These are phyloP conservation scores for Mesocentrotus franciscanus DNA, from an alignment of 53 echinoderm and acorn worm genomes.

Conservation along the genomic window DNA sequence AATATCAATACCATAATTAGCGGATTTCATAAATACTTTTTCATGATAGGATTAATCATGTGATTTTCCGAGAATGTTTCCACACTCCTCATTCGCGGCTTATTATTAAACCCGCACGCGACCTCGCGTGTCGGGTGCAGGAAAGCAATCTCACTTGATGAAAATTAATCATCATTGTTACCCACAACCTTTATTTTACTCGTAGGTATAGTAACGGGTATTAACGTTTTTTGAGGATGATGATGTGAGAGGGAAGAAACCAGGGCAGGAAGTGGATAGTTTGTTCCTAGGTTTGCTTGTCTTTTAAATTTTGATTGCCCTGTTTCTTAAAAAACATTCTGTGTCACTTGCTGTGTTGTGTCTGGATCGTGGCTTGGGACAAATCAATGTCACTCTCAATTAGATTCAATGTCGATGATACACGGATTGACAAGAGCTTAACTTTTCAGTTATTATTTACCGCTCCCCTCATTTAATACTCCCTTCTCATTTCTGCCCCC, in stretches of 20 bases:
- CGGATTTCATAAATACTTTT: not conserved
- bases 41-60: not conserved
- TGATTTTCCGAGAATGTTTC: not conserved
- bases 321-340: not conserved
- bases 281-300: not conserved
- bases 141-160: not conserved
- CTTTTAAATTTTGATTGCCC: not conserved
- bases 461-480: not conserved
- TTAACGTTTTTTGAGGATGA: not conserved
- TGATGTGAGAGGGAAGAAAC: not conserved
- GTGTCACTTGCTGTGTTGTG: slow-evolving; percentile 18
- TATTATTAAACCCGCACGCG: not conserved
- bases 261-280: slow-evolving; percentile 16
- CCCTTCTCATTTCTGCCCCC: not conserved
- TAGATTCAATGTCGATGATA: not conserved
- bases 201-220: not conserved
- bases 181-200: not conserved
- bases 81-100: not conserved
- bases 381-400: not conserved
- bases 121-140: not conserved
- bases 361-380: not conserved
- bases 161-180: slow-evolving; percentile 17
- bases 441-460: not conserved
- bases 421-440: not conserved
- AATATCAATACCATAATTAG: not conserved